Evolutionary conservation across 2,113 vertebrate genomes (phyloP).

Genomic region (Fregetta grallaria): DNA sequence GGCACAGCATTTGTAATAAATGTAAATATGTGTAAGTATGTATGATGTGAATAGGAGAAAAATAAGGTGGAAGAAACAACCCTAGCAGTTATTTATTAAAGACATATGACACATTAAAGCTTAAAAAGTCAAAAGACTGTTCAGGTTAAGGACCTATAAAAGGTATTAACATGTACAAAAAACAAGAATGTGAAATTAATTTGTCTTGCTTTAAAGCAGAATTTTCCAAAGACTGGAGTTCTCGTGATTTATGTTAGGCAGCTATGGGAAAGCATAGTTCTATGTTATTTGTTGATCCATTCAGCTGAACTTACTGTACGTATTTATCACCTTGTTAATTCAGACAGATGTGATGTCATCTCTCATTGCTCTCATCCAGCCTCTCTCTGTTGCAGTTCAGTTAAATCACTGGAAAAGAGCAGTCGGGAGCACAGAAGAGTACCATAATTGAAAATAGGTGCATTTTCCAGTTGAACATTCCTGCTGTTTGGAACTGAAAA

Average conservation of each 20-base stretch:
- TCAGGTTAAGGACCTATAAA: not conserved
- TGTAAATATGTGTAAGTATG: not conserved
- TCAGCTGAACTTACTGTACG: not conserved
- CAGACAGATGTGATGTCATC: not conserved
- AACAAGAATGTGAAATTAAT: not conserved
- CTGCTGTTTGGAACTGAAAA: not conserved
- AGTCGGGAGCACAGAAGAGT: not conserved
- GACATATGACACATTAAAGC: not conserved
- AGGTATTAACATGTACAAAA: not conserved
- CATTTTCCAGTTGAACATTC: not conserved
- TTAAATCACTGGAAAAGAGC: not conserved
- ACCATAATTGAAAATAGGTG: not conserved
- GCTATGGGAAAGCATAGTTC: not conserved
- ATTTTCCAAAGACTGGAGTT: not conserved
- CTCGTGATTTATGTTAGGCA: not conserved
- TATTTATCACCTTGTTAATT: not conserved
- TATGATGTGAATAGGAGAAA: not conserved
- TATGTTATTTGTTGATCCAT: not conserved
- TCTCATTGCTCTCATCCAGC: not conserved
- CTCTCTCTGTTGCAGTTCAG: not conserved
- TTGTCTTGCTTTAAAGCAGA: not conserved
- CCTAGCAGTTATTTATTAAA: not conserved
- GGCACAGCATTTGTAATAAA: not conserved
- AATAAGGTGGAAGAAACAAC: not conserved
- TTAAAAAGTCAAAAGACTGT: not conserved